Conservation (phyloP, 2,888 invertebrate genomes). For the Habrosyne pyritoides region DNA sequence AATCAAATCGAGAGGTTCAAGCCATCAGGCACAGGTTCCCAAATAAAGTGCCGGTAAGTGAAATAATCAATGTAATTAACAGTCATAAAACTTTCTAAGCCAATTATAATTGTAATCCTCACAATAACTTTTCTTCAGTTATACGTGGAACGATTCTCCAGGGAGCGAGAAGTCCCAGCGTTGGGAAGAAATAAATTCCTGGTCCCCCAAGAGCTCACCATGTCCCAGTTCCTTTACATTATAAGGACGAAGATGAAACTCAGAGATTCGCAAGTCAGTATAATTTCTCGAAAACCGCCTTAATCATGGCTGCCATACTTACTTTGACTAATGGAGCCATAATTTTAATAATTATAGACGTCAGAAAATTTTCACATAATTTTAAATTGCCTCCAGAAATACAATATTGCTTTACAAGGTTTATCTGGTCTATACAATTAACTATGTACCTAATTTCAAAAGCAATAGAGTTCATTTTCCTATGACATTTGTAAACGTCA, state of each 20-base stretch:
- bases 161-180: slow-evolving; percentile 89
- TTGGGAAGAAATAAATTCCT: slow-evolving; percentile 93
- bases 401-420: too few species aligned
- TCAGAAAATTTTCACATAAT: too few species aligned
- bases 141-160: slow-evolving; percentile 90
- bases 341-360: too few species aligned
- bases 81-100: neutral
- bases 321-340: too few species aligned
- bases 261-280: slow-evolving; percentile 67
- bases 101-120: neutral
- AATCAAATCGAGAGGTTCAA: slow-evolving; percentile 85
- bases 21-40: slow-evolving; percentile 90
- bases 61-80: neutral
- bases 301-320: neutral
- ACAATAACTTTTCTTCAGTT: slow-evolving; percentile 79
- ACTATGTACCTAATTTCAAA: too few species aligned
- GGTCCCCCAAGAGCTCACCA: slow-evolving; percentile 93
- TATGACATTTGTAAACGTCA: too few species aligned
- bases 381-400: too few species aligned
- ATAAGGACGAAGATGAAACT: slow-evolving; percentile 83
- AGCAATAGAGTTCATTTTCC: too few species aligned
- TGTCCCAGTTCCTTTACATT: slow-evolving; percentile 93
- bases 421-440: too few species aligned
- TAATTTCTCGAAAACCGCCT: too few species aligned
- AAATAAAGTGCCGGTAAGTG: slow-evolving; percentile 90